Base-by-base conservation (phyloP, 2,888 invertebrate species). In the Drosophila atripex region DNA sequence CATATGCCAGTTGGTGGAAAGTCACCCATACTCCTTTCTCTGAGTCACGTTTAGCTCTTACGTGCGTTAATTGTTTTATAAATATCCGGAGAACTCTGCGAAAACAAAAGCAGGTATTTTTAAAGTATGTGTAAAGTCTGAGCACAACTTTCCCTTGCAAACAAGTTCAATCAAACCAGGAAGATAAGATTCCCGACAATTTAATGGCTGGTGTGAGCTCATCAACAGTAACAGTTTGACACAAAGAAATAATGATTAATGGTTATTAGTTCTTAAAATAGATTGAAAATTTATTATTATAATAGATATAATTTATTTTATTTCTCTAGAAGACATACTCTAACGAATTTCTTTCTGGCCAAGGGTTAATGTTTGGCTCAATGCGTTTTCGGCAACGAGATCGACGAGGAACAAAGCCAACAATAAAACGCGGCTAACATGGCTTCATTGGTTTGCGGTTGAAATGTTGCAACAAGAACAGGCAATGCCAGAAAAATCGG, bases 391-490 rank as follows among this genome's bases (percentile, higher is more conserved):
- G 75, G 78, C 65, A 66, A 83, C 77, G 69, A 80, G 83, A 79
- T 74, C 75, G 69, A 53, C 59, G 39, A 54, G 66, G 64, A 39
- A 69, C 39, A 21, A 43, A 46, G 57, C 32, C 39, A 52, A 38
- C 46, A 53, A 39, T 28, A 45, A 49, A 56, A 46, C 38, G 35
- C 38, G 41, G 51, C 39, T 50, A 51, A 51, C 55, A 52, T 41
- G 66, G 73, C 70, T 69, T 69, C 57, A 51, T 59, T 71, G 46
- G 53, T 66, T 68, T 73, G 80, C 77, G 70, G 75, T 66, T 57
- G 39, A 83, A 77, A 77, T 79, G 84, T 80, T 77, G 84, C 84
- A 80, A 84, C 75, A 66, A 71, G 76, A 80, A 80, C 66, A 47
- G 54, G 55, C 52, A 47, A 56, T 32, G 64, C 60, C 65, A 58